Evolutionary conservation across 2,888 invertebrate species (phyloP).

Genomic region (Synergus umbraculus): DNA sequence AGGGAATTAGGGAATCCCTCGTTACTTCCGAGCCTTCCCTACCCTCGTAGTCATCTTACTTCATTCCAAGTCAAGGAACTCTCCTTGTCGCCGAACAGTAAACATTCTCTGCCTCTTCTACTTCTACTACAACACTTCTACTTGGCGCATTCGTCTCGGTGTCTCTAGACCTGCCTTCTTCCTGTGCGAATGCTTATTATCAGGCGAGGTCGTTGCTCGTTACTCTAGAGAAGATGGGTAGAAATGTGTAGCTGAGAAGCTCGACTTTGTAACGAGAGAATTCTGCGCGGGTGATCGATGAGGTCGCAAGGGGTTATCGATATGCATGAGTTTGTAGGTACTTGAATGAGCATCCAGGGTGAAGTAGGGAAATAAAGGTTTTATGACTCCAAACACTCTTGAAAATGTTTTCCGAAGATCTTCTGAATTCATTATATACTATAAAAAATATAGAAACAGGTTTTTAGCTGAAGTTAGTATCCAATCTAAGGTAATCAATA

Average conservation of each 20-base stretch:
- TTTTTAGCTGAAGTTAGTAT: neutral
- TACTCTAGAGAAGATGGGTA: neutral
- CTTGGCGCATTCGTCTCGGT: constrained; percentile 30
- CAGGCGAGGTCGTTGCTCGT: constrained; percentile 39
- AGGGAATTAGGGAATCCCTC: neutral
- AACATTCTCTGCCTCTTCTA: constrained; percentile 21
- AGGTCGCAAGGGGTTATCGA: constrained; percentile 35
- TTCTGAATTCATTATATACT: neutral
- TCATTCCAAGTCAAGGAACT: constrained; percentile 18
- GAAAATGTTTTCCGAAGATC: neutral
- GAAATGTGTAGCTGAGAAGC: constrained; percentile 20
- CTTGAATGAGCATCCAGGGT: constrained; percentile 11
- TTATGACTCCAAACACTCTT: neutral
- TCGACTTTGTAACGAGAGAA: constrained; percentile 20
- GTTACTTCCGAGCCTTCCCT: neutral
- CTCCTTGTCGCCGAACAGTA: constrained; percentile 27
- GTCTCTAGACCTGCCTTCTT: constrained; percentile 36
- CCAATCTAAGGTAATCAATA: neutral
- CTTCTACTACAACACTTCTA: neutral
- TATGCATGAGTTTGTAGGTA: constrained; percentile 10
- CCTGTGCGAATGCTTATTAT: constrained; percentile 37
- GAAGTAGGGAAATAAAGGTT: neutral
- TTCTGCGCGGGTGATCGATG: constrained; percentile 24
- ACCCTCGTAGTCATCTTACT: neutral
- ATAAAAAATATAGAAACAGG: neutral